Conservation (phyloP, 2,113 vertebrate genomes). For the Geococcyx californianus region DNA sequence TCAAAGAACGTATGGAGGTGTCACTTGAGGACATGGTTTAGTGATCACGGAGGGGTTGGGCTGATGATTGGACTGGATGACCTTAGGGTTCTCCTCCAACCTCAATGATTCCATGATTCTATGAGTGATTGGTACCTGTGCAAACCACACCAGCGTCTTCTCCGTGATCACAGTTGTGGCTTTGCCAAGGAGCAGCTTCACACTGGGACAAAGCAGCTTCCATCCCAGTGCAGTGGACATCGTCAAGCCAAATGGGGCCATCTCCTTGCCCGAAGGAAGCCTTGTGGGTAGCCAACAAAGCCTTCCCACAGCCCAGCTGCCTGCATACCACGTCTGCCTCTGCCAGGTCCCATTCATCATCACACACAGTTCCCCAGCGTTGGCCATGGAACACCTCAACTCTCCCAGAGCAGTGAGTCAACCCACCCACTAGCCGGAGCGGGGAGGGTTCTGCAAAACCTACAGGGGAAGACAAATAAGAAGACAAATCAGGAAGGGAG, state of each 20-base stretch:
- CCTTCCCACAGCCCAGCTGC: slow-evolving; percentile 85
- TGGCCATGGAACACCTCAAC: slow-evolving; percentile 84
- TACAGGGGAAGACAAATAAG: not conserved
- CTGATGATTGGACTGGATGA: too few species aligned
- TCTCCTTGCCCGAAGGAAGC: not conserved
- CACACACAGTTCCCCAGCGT: slow-evolving; percentile 91
- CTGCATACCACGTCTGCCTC: slow-evolving; percentile 84
- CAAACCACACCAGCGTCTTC: not conserved
- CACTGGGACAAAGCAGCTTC: not conserved
- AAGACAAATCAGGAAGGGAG: too few species aligned
- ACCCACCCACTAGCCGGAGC: not conserved
- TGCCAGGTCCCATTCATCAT: slow-evolving; percentile 84
- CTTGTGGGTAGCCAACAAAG: not conserved
- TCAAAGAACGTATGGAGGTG: too few species aligned
- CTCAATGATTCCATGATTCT: too few species aligned
- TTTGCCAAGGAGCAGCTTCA: not conserved
- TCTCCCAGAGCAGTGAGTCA: not conserved
- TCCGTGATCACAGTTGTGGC: not conserved
- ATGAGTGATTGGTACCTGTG: not conserved
- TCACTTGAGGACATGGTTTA: too few species aligned
- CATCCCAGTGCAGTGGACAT: not conserved
- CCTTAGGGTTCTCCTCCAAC: too few species aligned
- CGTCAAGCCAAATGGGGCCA: not conserved
- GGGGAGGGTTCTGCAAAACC: not conserved
- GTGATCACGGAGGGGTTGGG: too few species aligned